Base-by-base conservation (phyloP, 2,888 invertebrate species). In the Resseliella maxima region DNA sequence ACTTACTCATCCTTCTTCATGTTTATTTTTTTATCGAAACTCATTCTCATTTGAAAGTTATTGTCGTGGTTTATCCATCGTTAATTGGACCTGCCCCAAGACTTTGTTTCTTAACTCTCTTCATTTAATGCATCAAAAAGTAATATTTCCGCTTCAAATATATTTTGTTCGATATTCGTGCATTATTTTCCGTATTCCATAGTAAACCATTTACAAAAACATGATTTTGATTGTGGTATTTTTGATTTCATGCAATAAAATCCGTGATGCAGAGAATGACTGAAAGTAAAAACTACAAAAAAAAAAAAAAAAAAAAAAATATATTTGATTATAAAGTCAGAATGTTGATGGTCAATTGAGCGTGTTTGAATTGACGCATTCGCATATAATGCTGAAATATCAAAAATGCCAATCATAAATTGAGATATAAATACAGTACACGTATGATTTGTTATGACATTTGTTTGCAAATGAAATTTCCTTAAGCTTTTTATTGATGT, bases 171-270 rank as follows among this genome's bases (percentile, higher is more conserved):
- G n/a, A n/a, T n/a, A n/a, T n/a, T n/a, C n/a, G n/a, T n/a, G n/a
- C n/a, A n/a, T n/a, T 64, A 18, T 6, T 27, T 27, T 5, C 27
- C 21, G 5, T 54, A 54, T 54, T 12, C 18, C 54, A n/a, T n/a
- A n/a, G n/a, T 18, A 54, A 54, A 3, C 6, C 31, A 64, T 27
- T 8, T 6, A 64, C 2, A 15, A 36, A 81, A 81, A 81, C 18
- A 12, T 15, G 46, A 18, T 18, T 6, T 50, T 18, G 36, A 36
- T n/a, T 59, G 6, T 59, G 1, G 24, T 27, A n/a, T 59, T 59
- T 27, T 59, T 24, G 59, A 59, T 59, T 59, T 59, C 59, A 24
- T 59, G 1, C 59, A n/a, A 59, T 59, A 27, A 59, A 59, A 59
- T 27, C 59, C 59, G 59, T 59, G 24, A 3, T 59, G 59, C 8